Evolutionary conservation across 2,888 invertebrate genomes (phyloP), one percentile per base, ranked within the genome.

Genomic region (Plebejus anna): DNA sequence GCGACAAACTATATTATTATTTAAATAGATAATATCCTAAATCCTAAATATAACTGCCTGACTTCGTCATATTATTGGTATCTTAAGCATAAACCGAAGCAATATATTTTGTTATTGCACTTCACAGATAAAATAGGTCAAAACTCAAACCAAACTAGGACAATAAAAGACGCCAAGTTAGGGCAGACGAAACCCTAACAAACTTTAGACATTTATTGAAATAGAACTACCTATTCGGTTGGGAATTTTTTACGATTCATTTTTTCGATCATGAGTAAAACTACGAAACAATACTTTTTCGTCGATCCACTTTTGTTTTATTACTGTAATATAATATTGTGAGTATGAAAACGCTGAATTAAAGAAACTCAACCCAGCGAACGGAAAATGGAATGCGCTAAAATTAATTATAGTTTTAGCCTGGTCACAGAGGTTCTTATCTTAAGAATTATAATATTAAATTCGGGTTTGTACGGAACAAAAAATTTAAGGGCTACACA

Each of bases 121-220:
- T 16, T n/a, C 38, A 38, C 72, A 72, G 72, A 42, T 22, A 42
- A 71, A 72, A 73, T 73, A 55, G 51, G 55, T 73, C 73, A 73
- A 73, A 73, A 51, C 32, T 73, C 73, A 73, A 73, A 73, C 55
- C 73, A 13, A 73, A 55, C 73, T 73, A 51, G 4, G 4, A 51
- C 55, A 32, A 73, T 73, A 73, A 73, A 73, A 73, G 32, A 55
- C 73, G 51, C 55, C 51, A 73, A 11, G 73, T 16, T 47, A 32
- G 42, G 32, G 5, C 51, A 38, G 32, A 51, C 9, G 73, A 71
- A 32, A 73, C 55, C 51, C n/a, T 32, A 73, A 55, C 55, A 51
- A 73, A 73, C 73, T 73, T 73, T 73, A 73, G 11, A 73, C 73
- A 55, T 73, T 73, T 51, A 72, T 72, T 72, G 55, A 73, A 73